Evolutionary conservation across 2,888 invertebrate species (phyloP).

Genomic region (Pheosia gnoma): DNA sequence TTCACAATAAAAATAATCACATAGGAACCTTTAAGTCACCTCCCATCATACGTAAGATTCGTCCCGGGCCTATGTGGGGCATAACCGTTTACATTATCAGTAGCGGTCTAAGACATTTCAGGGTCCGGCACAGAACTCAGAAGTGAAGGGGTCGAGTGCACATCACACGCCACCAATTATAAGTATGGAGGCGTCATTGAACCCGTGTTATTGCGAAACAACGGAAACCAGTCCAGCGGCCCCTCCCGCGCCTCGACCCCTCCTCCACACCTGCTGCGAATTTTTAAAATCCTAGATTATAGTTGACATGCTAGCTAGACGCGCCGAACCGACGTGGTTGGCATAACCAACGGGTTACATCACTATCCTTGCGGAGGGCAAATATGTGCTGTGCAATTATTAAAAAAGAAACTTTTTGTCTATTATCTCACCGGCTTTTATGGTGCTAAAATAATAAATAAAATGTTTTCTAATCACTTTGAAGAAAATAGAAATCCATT

Average conservation of each 20-base stretch:
- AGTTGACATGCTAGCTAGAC: conserved; percentile 72
- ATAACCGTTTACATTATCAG: conserved; percentile 32
- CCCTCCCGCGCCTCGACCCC: conserved; percentile 37
- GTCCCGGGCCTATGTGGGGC: conserved; percentile 28
- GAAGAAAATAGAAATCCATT: conserved; percentile 19
- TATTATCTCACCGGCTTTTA: not conserved
- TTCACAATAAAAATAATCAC: not conserved
- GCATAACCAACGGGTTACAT: conserved; percentile 69
- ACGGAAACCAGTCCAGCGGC: conserved; percentile 80
- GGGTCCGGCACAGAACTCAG: conserved; percentile 18
- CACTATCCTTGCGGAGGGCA: conserved; percentile 55
- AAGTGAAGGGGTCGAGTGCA: conserved; percentile 69
- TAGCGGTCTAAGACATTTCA: conserved; percentile 29
- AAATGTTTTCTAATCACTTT: conserved; percentile 6
- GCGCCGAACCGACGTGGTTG: conserved; percentile 60
- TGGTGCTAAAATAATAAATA: not conserved
- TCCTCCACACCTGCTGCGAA: conserved; percentile 76
- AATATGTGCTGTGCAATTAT: conserved; percentile 20
- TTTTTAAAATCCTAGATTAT: conserved; percentile 82
- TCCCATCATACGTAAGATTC: not conserved
- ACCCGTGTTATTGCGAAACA: conserved; percentile 82
- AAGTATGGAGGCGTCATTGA: conserved; percentile 79
- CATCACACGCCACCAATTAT: conserved; percentile 78
- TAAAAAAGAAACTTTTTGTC: not conserved
- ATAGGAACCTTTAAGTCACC: not conserved